Base-by-base conservation (phyloP, 2,888 invertebrate species). In the Conomelus anceps region DNA sequence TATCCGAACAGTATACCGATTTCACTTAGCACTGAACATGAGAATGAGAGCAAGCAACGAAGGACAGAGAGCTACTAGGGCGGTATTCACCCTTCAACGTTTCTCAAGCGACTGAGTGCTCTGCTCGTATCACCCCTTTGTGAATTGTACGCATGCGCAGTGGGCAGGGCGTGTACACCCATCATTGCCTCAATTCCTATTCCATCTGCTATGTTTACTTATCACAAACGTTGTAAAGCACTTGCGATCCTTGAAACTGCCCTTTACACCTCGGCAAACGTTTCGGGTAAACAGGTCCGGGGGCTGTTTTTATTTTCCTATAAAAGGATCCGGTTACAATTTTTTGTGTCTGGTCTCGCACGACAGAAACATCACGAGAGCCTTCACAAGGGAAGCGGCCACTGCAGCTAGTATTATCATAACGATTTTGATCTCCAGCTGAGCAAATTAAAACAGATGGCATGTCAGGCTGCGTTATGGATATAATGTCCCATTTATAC, bases 141-240 rank as follows among this genome's bases (percentile, higher is more conserved):
- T 86, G 24, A 86, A 22, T 26, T 23, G 24, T 26, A 20, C 86
- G 86, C 86, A 86, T 86, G 86, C 86, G 86, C 29, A 26, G 24
- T 24, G 22, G 22, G 29, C n/a, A 86, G 86, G 86, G 86, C 86
- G 86, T 86, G 86, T 86, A 23, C 86, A 29, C 86, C 86, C 86
- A 86, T 86, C 86, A 86, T 86, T 86, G 86, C 86, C 86, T 86
- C 86, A 86, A 86, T 86, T 86, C 24, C 86, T 86, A 86, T 86
- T 86, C 86, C 86, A 86, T 86, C 86, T 86, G 86, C 29, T 86
- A 29, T 86, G 86, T 86, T 86, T 86, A 86, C 86, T 86, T 86
- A 86, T 86, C 86, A 86, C 86, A 86, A 86, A 29, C 86, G 86
- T 29, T 86, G 29, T 86, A 86, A 86, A 86, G 86, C 29, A 86